Percentiles rank a stretch among this genome's conserved stretches.
phyloP scores from a whole-genome alignment of 2,888 invertebrate species.

The Amiota communis region DNA sequence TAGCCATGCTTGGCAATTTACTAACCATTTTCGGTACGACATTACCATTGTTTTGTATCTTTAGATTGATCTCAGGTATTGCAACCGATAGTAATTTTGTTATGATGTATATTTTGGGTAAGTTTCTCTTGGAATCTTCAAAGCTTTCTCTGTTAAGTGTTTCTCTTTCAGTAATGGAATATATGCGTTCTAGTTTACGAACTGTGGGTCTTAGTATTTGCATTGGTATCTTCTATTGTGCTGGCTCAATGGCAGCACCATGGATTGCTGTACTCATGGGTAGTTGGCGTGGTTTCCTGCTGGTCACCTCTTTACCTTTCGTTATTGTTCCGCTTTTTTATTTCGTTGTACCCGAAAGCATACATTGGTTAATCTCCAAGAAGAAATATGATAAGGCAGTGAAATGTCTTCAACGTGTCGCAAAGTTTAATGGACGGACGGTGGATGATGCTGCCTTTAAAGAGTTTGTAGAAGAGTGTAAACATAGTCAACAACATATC shows the following conservation, averaged over 20 bases:
- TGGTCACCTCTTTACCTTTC: constrained; percentile 75
- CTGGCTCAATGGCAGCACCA: constrained; percentile 75
- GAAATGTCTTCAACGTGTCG: constrained; percentile 74
- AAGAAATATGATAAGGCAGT: constrained; percentile 75
- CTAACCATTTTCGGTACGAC: constrained; percentile 74
- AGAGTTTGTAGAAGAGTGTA: constrained; percentile 65
- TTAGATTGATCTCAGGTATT: constrained; percentile 76
- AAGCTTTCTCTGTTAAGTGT: neutral
- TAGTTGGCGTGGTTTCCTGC: constrained; percentile 75
- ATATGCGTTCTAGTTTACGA: constrained; percentile 74
- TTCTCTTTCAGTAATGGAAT: constrained; percentile 76
- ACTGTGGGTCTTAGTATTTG: constrained; percentile 76
- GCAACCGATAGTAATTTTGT: constrained; percentile 78
- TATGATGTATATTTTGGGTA: constrained; percentile 79
- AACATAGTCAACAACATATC: constrained; percentile 50
- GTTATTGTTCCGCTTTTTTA: constrained; percentile 74
- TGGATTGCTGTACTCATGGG: constrained; percentile 74
- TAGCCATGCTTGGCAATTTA: constrained; percentile 75
- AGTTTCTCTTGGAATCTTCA: constrained; percentile 42
- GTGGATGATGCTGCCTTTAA: constrained; percentile 68
- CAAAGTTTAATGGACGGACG: constrained; percentile 74
- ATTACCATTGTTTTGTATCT: constrained; percentile 73
- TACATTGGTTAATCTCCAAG: constrained; percentile 77
- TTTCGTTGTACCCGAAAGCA: constrained; percentile 77
- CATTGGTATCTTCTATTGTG: constrained; percentile 77